A percentile compares a stretch with the other conserved stretches of the same genome.
These are phyloP conservation scores for Hofmannophila pseudospretella DNA, from an alignment of 2,888 invertebrate genomes.

Conservation along the genomic window DNA sequence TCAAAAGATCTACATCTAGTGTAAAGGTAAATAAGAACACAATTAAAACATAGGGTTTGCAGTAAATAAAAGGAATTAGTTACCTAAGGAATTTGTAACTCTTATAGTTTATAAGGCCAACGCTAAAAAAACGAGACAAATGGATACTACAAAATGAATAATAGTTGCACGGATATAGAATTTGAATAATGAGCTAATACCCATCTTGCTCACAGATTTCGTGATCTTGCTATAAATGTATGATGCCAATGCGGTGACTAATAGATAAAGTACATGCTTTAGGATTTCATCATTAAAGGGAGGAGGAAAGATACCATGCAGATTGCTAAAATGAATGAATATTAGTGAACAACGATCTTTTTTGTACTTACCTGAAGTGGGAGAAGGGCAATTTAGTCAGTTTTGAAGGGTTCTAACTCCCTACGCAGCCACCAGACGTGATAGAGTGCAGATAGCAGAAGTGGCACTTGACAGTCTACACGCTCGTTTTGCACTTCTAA, in stretches of 20 bases:
- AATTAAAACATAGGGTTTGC: too few relatives aligned
- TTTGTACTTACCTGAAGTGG: background rate
- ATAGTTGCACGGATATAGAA: background rate
- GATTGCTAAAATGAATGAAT: background rate
- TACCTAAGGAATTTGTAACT: too few relatives aligned
- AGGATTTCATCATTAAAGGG: background rate
- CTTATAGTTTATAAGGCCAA: too few relatives aligned
- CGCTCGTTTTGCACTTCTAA: constrained; percentile 10
- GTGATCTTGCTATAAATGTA: constrained; percentile 1
- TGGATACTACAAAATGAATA: too few relatives aligned
- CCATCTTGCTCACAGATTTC: constrained; percentile 1
- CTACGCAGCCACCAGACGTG: constrained; percentile 30
- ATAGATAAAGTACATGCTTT: too few relatives aligned
- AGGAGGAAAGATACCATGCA: background rate
- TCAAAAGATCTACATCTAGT: too few relatives aligned
- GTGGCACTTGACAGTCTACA: constrained; percentile 34
- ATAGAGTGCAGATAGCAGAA: constrained; percentile 37
- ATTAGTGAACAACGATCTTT: too few relatives aligned
- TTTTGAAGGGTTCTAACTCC: constrained; percentile 5
- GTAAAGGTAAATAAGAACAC: too few relatives aligned
- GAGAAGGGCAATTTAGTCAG: constrained; percentile 1
- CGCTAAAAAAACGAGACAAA: too few relatives aligned
- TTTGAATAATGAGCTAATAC: constrained; percentile 1
- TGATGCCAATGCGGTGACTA: background rate
- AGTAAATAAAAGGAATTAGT: too few relatives aligned